Evolutionary conservation across 2,797 vertebrate species (phyloP).

Genomic region (Spheniscus humboldti): DNA sequence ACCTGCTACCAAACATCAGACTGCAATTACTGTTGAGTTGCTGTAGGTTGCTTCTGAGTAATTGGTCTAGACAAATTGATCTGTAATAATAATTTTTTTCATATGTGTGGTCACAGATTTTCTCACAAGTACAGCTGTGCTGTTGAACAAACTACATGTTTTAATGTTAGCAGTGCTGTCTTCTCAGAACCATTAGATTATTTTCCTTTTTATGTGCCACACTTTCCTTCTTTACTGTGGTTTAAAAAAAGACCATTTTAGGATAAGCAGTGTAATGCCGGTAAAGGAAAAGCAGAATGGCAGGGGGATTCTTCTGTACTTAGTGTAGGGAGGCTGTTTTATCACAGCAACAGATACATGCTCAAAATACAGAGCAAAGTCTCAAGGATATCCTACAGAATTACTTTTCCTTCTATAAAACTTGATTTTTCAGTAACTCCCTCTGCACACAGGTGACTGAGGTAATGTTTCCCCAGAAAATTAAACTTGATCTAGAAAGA

Average conservation of each 20-base stretch:
- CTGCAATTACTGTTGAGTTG: background rate
- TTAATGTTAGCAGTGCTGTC: background rate
- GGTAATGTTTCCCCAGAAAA: background rate
- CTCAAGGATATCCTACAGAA: background rate
- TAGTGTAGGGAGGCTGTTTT: background rate
- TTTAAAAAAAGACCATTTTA: background rate
- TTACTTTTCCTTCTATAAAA: background rate
- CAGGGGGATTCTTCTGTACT: background rate
- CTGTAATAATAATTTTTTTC: background rate
- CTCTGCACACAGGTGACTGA: background rate
- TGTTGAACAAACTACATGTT: background rate
- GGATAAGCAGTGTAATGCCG: background rate
- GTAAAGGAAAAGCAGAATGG: background rate
- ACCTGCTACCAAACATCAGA: background rate
- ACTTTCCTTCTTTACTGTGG: background rate
- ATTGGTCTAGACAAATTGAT: background rate
- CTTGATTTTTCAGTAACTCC: background rate
- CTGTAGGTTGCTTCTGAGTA: background rate
- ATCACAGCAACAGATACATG: background rate
- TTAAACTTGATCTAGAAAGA: background rate
- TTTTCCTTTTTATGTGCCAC: background rate
- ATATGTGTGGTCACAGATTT: background rate
- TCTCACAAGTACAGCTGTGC: background rate
- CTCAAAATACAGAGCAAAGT: background rate
- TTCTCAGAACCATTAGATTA: background rate